phyloP scores from a whole-genome alignment of 2,888 invertebrate species.

The Perithous albicinctus region DNA sequence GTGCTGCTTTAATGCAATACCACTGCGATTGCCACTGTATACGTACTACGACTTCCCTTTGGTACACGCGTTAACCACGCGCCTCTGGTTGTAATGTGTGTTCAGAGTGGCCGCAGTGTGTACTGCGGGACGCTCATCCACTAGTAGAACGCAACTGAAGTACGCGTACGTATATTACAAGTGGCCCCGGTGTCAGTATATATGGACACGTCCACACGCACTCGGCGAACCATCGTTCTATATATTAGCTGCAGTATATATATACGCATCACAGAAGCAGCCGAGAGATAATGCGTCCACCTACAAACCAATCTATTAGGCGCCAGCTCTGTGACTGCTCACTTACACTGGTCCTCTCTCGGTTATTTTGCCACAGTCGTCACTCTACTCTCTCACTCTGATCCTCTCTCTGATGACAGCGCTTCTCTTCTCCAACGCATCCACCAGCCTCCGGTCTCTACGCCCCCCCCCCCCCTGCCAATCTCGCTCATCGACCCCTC shows the following conservation, averaged over 20 bases:
- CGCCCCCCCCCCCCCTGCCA: too few species aligned
- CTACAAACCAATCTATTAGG: slow-evolving; percentile 85
- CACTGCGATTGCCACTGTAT: slow-evolving; percentile 1
- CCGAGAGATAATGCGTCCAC: slow-evolving; percentile 83
- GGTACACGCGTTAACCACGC: slow-evolving; percentile 56
- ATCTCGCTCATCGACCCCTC: slow-evolving; percentile 68
- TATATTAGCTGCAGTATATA: slow-evolving; percentile 29
- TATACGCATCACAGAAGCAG: slow-evolving; percentile 68
- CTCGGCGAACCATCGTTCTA: background rate
- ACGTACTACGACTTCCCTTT: slow-evolving; percentile 33
- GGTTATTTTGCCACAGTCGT: slow-evolving; percentile 37
- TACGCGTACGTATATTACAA: background rate
- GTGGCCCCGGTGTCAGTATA: background rate
- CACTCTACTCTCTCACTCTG: slow-evolving; percentile 24
- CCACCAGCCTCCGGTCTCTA: slow-evolving; percentile 59
- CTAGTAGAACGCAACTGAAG: background rate
- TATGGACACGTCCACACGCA: slow-evolving; percentile 18
- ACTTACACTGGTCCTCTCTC: slow-evolving; percentile 79
- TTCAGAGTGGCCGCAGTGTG: slow-evolving; percentile 17
- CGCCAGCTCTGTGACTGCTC: slow-evolving; percentile 85
- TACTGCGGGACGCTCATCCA: slow-evolving; percentile 27
- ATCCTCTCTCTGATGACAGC: slow-evolving; percentile 41
- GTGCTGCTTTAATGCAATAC: slow-evolving; percentile 4
- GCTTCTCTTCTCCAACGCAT: slow-evolving; percentile 18
- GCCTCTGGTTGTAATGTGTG: slow-evolving; percentile 37